Percentiles rank a stretch among this genome's conserved stretches.
These are phyloP conservation scores for Rhagologus leucostigma DNA, from an alignment of 2,113 vertebrate genomes.

Conservation along the genomic window DNA sequence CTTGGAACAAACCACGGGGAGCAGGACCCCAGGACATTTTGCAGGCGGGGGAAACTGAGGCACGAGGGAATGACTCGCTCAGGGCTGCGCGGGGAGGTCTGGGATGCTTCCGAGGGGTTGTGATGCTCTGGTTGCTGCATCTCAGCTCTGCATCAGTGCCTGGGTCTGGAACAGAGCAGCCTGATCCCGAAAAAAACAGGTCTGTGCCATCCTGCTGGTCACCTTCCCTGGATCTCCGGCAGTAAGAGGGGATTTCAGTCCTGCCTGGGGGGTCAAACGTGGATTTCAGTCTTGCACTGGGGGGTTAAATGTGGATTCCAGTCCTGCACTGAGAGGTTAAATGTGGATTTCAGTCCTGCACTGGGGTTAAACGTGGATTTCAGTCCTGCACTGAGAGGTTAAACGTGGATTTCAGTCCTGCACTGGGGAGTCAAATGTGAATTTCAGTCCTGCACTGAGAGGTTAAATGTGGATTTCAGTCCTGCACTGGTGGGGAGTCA, in stretches of 20 bases:
- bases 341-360: background rate
- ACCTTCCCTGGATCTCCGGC: accelerated
- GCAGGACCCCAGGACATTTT: accelerated
- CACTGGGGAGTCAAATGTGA: background rate
- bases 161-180: background rate
- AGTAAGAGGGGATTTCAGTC: background rate
- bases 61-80: accelerated
- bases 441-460: background rate
- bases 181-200: background rate
- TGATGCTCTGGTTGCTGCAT: background rate
- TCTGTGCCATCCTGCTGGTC: background rate
- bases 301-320: background rate
- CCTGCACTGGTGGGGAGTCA: background rate
- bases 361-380: background rate
- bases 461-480: background rate
- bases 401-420: background rate
- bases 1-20: accelerated
- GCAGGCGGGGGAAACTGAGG: background rate
- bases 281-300: background rate
- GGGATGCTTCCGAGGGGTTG: background rate
- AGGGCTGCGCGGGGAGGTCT: accelerated
- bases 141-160: background rate
- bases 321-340: too few species aligned
- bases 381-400: background rate
- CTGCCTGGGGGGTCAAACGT: accelerated